Evolutionary conservation across 1,140 invertebrate genomes (phyloP), one percentile per base, ranked within the genome.

Genomic region (Lepidotrigona ventralis): DNA sequence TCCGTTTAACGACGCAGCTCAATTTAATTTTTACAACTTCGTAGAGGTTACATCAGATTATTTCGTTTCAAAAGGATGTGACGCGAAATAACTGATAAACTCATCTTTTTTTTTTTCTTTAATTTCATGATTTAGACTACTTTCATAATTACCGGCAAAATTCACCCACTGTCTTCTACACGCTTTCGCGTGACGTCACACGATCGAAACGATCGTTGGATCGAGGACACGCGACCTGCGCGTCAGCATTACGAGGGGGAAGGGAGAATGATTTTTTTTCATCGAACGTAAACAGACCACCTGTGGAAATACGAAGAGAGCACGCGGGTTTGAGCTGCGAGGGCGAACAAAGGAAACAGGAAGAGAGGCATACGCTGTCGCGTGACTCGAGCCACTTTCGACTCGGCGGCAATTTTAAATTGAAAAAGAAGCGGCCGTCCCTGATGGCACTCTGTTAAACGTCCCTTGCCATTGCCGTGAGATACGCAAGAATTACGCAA

Each of bases 371-470:
- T 33, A 53, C 74, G 77, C n/a, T 23, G 29, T 79, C 51, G 77
- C 77, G 77, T 79, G 77, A 79, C 77, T 79, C 77, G 29, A n/a
- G 53, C 29, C 70, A 70, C 66, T 79, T 79, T 79, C 26, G 46
- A 68, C 39, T 46, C 77, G 29, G 29, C 56, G 77, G 76, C 64
- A 79, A 79, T 79, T 79, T 54, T n/a, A n/a, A 29, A 79, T 54
- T 39, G 51, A 46, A 69, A 54, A 73, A 33, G 26, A 66, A 66
- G 17, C n/a, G 29, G 29, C 64, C 64, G 64, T 26, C 17, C 64
- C 17, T 19, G 12, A 64, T 29, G 26, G 15, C 29, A 29, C 29
- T 64, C 29, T 26, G 5, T 29, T 26, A 29, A 26, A 26, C 5
- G n/a, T 14, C n/a, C n/a, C 8, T 26, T 64, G 15, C 29, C 15